These are phyloP conservation scores for Valencia hispanica DNA, from an alignment of 2,797 vertebrate species.

Conservation along the genomic window DNA sequence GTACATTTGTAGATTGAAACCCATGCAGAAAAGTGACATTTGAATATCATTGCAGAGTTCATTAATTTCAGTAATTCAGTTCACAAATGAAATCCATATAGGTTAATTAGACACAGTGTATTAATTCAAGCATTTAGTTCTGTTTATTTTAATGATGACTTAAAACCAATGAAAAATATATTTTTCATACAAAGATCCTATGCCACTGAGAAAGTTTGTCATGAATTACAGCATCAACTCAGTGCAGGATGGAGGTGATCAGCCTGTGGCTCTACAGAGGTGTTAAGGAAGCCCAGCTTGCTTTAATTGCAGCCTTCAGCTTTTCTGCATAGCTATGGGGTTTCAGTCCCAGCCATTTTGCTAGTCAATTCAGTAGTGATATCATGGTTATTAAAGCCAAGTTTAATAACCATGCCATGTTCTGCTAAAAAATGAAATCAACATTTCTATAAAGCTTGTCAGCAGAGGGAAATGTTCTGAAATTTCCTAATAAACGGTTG, in stretches of 20 bases:
- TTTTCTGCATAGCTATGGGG: not conserved
- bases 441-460: not conserved
- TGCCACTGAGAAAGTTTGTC: not conserved
- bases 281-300: not conserved
- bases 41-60: not conserved
- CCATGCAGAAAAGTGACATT: not conserved
- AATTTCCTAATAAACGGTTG: not conserved
- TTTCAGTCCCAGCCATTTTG: not conserved
- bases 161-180: not conserved
- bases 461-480: not conserved
- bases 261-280: not conserved
- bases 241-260: not conserved
- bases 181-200: not conserved
- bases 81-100: not conserved
- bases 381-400: not conserved
- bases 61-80: not conserved
- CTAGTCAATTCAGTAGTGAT: not conserved
- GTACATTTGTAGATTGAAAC: not conserved
- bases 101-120: not conserved
- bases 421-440: not conserved
- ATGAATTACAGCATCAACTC: not conserved
- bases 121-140: not conserved
- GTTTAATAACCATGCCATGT: not conserved
- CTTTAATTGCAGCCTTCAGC: not conserved
- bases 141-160: not conserved